A percentile compares a stretch with the other conserved stretches of the same genome.
These are phyloP conservation scores for Zhuqinia jingwanae DNA, from an alignment of 2,888 invertebrate species.

Conservation along the genomic window DNA sequence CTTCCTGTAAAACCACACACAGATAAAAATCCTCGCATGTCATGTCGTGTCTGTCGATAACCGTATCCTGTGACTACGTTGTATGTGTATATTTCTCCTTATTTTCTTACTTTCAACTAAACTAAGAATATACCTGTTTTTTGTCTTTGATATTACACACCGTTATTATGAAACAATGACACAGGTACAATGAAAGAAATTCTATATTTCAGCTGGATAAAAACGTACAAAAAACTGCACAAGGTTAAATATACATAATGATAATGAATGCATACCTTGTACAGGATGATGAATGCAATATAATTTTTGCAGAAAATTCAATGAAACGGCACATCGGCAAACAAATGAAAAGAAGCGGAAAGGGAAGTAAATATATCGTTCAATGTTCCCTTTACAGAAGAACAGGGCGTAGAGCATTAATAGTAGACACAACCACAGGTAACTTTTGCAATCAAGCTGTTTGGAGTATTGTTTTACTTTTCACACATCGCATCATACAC, in stretches of 20 bases:
- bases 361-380: constrained; percentile 26
- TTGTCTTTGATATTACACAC: too few species aligned
- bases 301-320: neutral
- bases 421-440: neutral
- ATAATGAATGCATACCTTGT: neutral
- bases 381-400: neutral
- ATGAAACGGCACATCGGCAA: neutral
- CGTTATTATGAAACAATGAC: neutral
- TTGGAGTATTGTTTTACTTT: neutral
- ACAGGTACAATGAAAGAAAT: neutral
- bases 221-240: too few species aligned
- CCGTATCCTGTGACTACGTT: constrained; percentile 7
- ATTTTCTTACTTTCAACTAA: neutral
- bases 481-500: too few species aligned
- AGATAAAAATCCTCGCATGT: neutral
- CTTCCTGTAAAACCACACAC: too few species aligned
- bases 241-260: neutral
- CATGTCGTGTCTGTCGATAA: constrained; percentile 6
- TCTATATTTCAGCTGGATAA: constrained; percentile 1
- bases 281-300: neutral
- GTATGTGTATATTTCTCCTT: neutral
- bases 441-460: neutral
- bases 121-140: too few species aligned
- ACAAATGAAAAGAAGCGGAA: constrained; percentile 31
- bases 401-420: neutral